Evolutionary conservation across 1,140 invertebrate species (phyloP).

Genomic region (Mamestra configurata): DNA sequence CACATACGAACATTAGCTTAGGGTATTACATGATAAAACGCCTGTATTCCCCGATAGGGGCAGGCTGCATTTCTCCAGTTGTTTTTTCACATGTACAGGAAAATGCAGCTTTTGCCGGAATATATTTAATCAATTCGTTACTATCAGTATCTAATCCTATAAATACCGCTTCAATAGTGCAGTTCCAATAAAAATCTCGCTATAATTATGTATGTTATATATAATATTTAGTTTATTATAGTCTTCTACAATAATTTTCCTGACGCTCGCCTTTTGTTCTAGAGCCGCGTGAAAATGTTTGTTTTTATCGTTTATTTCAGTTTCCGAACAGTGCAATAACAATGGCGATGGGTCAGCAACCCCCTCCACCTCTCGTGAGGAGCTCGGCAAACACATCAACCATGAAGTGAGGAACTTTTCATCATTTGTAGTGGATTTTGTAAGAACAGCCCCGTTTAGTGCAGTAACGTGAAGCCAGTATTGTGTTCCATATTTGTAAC

Average conservation of each 20-base stretch:
- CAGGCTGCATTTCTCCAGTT: too few relatives aligned
- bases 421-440: slow-evolving; percentile 46
- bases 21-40: too few relatives aligned
- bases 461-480: neutral
- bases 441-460: slow-evolving; percentile 52
- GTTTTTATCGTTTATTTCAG: slow-evolving; percentile 82
- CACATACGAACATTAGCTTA: neutral
- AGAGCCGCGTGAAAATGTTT: slow-evolving; percentile 64
- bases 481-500: neutral
- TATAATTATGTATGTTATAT: neutral
- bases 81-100: too few relatives aligned
- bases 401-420: slow-evolving; percentile 81
- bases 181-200: slow-evolving; percentile 3
- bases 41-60: too few relatives aligned
- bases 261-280: slow-evolving; percentile 32
- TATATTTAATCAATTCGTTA: too few relatives aligned
- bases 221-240: slow-evolving; percentile 47
- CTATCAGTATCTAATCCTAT: neutral
- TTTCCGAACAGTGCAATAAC: slow-evolving; percentile 87
- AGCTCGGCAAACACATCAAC: slow-evolving; percentile 81
- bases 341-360: slow-evolving; percentile 86
- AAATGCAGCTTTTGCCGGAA: neutral
- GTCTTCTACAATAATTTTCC: slow-evolving; percentile 9
- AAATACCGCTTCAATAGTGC: neutral
- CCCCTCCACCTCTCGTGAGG: slow-evolving; percentile 84